Conservation (phyloP, 2,888 invertebrate genomes). For the Scaptomyza tumidula region DNA sequence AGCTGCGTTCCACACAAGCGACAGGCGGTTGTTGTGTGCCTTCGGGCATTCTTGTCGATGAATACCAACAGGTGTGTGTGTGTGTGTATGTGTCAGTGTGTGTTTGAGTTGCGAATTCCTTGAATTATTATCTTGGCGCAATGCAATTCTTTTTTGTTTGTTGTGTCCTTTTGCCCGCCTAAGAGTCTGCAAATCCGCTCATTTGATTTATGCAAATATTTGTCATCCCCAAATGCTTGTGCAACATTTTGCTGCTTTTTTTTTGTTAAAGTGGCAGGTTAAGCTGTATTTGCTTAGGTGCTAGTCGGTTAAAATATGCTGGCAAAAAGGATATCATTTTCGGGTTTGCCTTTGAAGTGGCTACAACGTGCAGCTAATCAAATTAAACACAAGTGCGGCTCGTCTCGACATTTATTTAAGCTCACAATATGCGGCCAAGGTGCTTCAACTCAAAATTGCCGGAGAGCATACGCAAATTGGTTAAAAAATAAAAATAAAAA, state of each 20-base stretch:
- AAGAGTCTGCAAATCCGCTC: conserved; percentile 53
- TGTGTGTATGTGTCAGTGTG: conserved; percentile 40
- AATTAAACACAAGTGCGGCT: conserved; percentile 67
- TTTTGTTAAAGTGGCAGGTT: neutral
- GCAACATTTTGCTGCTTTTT: conserved; percentile 51
- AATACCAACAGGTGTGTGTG: conserved; percentile 60
- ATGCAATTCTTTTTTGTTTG: conserved; percentile 52
- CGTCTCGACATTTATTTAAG: conserved; percentile 71
- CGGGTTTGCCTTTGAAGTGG: conserved; percentile 43
- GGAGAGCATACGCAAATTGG: conserved; percentile 39
- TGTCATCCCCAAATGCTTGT: conserved; percentile 44
- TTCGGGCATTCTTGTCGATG: conserved; percentile 4
- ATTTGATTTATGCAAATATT: conserved; percentile 76
- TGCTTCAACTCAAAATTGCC: conserved; percentile 32
- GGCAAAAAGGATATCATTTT: conserved; percentile 26
- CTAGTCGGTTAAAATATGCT: conserved; percentile 21
- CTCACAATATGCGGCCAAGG: conserved; percentile 60
- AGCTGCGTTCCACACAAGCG: conserved; percentile 63
- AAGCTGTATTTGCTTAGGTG: conserved; percentile 59
- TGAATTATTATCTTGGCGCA: conserved; percentile 28
- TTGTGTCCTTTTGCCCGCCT: neutral
- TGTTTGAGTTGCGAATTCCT: conserved; percentile 6
- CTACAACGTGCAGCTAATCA: conserved; percentile 55
- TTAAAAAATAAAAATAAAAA: conserved; percentile 17
- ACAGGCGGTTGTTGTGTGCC: conserved; percentile 20